Percentiles rank a stretch among this genome's conserved stretches.
Evolutionary conservation across 2,888 invertebrate genomes (phyloP).

Genomic region (Drosophila mettleri): DNA sequence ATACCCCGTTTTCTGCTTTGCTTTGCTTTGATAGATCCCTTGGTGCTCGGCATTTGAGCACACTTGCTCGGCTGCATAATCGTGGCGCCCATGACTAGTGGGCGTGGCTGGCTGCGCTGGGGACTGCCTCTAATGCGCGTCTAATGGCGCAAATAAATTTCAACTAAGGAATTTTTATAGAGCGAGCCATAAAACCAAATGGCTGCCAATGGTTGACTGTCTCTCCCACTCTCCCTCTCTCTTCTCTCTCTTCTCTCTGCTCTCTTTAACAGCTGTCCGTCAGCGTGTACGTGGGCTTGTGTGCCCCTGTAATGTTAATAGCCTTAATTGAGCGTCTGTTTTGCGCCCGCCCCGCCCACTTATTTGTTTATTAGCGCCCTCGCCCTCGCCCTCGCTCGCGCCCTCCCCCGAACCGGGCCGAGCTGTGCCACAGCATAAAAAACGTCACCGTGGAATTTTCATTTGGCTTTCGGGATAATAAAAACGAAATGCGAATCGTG

Average conservation of each 20-base stretch:
- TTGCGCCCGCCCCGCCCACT: constrained; percentile 69
- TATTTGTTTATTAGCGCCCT: constrained; percentile 80
- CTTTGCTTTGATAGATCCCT: not conserved
- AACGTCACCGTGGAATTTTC: constrained; percentile 77
- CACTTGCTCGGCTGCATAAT: constrained; percentile 62
- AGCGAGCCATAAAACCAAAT: constrained; percentile 77
- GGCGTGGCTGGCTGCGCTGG: constrained; percentile 47
- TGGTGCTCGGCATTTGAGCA: constrained; percentile 22
- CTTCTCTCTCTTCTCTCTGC: not conserved
- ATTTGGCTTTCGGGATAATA: constrained; percentile 77
- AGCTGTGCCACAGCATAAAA: constrained; percentile 51
- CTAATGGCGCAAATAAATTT: constrained; percentile 80
- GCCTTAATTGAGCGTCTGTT: constrained; percentile 78
- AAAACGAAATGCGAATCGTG: constrained; percentile 57
- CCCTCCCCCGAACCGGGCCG: constrained; percentile 24
- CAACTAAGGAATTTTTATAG: constrained; percentile 81
- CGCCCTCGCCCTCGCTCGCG: constrained; percentile 46
- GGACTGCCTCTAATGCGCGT: constrained; percentile 73
- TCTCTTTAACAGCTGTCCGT: constrained; percentile 20
- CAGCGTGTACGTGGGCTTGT: constrained; percentile 34
- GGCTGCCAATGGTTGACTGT: constrained; percentile 70
- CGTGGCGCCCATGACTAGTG: constrained; percentile 43
- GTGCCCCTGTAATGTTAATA: constrained; percentile 71
- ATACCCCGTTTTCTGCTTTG: not conserved
- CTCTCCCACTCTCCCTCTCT: not conserved